Evolutionary conservation across 2,113 vertebrate genomes (phyloP).

Genomic region (Halichoerus grypus): DNA sequence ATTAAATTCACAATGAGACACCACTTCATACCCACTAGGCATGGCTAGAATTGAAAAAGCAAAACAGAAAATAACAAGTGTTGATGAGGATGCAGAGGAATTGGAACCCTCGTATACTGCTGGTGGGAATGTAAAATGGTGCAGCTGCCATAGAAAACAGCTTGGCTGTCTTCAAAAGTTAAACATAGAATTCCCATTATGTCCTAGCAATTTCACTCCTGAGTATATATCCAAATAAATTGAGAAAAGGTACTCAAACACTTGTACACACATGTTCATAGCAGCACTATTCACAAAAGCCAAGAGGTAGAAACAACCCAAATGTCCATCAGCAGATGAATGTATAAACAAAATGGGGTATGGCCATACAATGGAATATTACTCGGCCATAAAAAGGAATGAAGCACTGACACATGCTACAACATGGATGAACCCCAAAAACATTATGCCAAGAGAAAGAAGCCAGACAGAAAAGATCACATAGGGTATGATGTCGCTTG

Average conservation of each 20-base stretch:
- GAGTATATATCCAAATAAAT: background rate
- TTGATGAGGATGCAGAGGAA: background rate
- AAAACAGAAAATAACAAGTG: slow-evolving; percentile 6
- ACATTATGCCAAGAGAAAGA: background rate
- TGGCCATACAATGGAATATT: background rate
- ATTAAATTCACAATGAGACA: slow-evolving; percentile 19
- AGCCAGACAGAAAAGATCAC: background rate
- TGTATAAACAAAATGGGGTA: background rate
- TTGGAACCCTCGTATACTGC: background rate
- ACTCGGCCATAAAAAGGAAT: background rate
- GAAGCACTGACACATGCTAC: background rate
- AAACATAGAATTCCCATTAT: slow-evolving; percentile 4
- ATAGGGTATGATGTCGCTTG: background rate
- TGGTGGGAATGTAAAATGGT: background rate
- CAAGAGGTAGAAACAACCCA: slow-evolving; percentile 10
- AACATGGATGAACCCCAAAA: background rate
- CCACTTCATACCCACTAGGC: background rate
- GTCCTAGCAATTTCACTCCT: background rate
- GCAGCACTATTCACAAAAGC: slow-evolving; percentile 13
- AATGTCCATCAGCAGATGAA: background rate
- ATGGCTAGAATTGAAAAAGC: slow-evolving; percentile 1
- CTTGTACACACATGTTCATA: background rate
- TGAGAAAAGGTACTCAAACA: background rate
- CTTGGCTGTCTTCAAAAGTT: slow-evolving; percentile 36
- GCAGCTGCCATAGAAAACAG: background rate